phyloP scores from a whole-genome alignment of 2,113 vertebrate species.

The Chionis minor region DNA sequence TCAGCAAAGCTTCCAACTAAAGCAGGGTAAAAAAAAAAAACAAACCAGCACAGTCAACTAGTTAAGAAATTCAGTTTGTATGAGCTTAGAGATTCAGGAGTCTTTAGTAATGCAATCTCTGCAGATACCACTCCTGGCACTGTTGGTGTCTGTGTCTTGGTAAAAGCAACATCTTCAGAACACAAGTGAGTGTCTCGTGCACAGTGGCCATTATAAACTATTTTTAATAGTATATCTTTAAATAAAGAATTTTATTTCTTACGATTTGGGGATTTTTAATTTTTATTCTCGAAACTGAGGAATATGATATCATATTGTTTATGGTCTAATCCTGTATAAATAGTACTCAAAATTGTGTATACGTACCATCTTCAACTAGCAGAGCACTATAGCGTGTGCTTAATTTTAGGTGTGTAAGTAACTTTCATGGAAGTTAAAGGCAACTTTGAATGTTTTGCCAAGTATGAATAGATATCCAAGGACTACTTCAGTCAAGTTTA shows the following conservation, averaged over 20 bases:
- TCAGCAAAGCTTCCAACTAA: background rate
- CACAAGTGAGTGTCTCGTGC: background rate
- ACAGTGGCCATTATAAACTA: background rate
- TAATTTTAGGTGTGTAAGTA: background rate
- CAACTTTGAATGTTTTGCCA: background rate
- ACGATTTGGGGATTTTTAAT: background rate
- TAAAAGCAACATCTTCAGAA: background rate
- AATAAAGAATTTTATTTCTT: background rate
- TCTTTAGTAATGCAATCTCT: background rate
- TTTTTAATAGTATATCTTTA: background rate
- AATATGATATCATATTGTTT: background rate
- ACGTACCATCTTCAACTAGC: background rate
- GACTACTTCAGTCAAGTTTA: background rate
- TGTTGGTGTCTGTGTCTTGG: background rate
- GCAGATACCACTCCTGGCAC: background rate
- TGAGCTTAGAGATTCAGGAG: background rate
- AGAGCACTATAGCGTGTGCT: background rate
- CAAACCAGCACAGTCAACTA: background rate
- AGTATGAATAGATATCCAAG: background rate
- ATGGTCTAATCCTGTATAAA: background rate
- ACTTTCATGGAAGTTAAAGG: background rate
- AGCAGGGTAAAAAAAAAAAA: background rate
- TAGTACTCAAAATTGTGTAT: background rate
- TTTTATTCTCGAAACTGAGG: slow-evolving; percentile 13
- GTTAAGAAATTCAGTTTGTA: background rate